These are phyloP conservation scores for Oryzias woworae DNA, from an alignment of 2,113 vertebrate genomes.

Conservation along the genomic window DNA sequence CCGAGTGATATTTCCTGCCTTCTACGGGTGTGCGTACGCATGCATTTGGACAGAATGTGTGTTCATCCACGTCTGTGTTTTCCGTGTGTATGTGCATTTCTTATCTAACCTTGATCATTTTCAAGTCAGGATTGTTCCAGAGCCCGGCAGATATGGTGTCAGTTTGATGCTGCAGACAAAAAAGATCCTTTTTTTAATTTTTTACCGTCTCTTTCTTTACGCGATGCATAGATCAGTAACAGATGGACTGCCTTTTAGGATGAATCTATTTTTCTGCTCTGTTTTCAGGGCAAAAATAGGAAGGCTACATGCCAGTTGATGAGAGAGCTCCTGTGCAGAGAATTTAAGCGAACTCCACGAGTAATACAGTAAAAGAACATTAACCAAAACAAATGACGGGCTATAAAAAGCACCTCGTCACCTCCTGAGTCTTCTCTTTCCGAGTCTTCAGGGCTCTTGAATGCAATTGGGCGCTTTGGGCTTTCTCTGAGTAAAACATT, in stretches of 20 bases:
- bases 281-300: conserved; percentile 11
- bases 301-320: conserved; percentile 44
- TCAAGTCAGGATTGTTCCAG: conserved; percentile 57
- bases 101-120: conserved; percentile 65
- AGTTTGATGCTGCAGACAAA: conserved; percentile 47
- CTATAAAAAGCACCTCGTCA: conserved; percentile 33
- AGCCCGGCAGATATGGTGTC: conserved; percentile 51
- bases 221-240: conserved; percentile 38
- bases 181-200: conserved; percentile 5
- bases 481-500: conserved; percentile 63
- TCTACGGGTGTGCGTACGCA: conserved; percentile 4
- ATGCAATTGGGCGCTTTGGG: conserved; percentile 53
- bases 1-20: conserved; percentile 40
- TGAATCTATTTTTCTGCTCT: background rate
- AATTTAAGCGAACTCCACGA: conserved; percentile 31
- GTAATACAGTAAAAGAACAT: conserved; percentile 35
- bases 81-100: conserved; percentile 23
- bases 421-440: conserved; percentile 30
- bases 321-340: conserved; percentile 32
- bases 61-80: conserved; percentile 8
- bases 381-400: conserved; percentile 58
- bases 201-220: background rate
- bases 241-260: conserved; percentile 36
- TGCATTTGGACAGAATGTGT: conserved; percentile 2
- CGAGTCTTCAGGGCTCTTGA: conserved; percentile 36